phyloP scores from a whole-genome alignment of 2,113 vertebrate species.

The Emberiza fucata region DNA sequence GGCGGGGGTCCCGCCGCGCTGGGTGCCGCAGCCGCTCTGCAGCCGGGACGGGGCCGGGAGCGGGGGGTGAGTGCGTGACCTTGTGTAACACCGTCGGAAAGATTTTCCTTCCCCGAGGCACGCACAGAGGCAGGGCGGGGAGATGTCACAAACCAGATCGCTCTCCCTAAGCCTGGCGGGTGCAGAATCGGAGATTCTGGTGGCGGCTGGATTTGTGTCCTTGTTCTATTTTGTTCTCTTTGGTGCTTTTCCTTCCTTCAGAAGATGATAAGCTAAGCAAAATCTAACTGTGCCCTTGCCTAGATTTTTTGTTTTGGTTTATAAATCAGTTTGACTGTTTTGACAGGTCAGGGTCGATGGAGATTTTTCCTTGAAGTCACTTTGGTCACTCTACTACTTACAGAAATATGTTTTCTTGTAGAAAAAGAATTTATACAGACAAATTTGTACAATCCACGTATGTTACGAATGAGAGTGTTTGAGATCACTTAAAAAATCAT shows the following conservation, averaged over 20 bases:
- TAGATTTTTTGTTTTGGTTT: background rate
- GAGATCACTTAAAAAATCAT: background rate
- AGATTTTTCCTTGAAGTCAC: background rate
- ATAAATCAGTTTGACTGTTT: background rate
- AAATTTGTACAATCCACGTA: background rate
- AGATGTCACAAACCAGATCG: background rate
- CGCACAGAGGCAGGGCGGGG: background rate
- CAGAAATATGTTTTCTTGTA: background rate
- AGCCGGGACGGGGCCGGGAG: background rate
- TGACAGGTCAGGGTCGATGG: background rate
- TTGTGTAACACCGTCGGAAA: background rate
- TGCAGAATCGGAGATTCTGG: background rate
- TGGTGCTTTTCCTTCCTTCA: background rate
- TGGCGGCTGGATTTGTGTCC: background rate
- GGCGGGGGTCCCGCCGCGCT: background rate
- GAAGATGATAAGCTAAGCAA: background rate
- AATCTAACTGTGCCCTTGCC: background rate
- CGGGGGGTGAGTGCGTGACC: background rate
- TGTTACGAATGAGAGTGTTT: fast-evolving
- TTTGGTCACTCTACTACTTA: too few species aligned
- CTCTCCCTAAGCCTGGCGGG: background rate
- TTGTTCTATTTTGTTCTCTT: background rate
- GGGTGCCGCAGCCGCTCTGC: background rate
- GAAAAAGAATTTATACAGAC: background rate
- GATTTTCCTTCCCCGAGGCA: slow-evolving; percentile 11